These are phyloP conservation scores for Stenotaenia linearis DNA, from an alignment of 2,888 invertebrate genomes.

Conservation along the genomic window DNA sequence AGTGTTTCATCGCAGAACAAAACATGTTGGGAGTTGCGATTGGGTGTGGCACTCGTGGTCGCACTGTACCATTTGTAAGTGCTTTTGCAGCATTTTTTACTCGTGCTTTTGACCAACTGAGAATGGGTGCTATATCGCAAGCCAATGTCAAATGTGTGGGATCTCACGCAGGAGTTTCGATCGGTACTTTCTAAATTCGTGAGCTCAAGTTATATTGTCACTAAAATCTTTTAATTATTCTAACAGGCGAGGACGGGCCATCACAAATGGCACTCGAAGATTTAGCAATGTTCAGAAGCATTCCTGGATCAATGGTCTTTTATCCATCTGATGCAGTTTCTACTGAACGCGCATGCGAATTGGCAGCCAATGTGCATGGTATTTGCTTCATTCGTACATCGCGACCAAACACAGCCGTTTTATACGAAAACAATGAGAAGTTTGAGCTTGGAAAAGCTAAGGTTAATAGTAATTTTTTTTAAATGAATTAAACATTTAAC, in stretches of 20 bases:
- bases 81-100: constrained; percentile 98
- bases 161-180: constrained; percentile 96
- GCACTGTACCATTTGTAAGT: constrained; percentile 89
- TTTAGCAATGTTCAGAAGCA: constrained; percentile 84
- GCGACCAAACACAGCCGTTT: constrained; percentile 76
- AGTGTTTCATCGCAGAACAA: constrained; percentile 99
- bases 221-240: neutral
- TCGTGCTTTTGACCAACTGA: constrained; percentile 94
- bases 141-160: constrained; percentile 94
- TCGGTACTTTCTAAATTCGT: constrained; percentile 57
- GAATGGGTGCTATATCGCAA: constrained; percentile 99
- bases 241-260: constrained; percentile 80
- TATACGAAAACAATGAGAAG: constrained; percentile 76
- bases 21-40: constrained; percentile 94
- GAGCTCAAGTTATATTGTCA: neutral
- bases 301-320: constrained; percentile 67
- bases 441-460: constrained; percentile 64
- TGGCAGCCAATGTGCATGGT: constrained; percentile 91
- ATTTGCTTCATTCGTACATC: constrained; percentile 95
- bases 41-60: constrained; percentile 85
- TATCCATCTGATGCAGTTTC: constrained; percentile 86
- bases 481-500: no score
- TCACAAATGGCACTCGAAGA: constrained; percentile 99
- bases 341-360: constrained; percentile 86
- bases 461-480: constrained; percentile 44